Evolutionary conservation across 2,888 invertebrate species (phyloP), one percentile per base, ranked within the genome.

Genomic region (Chalcosyrphus nemorum): DNA sequence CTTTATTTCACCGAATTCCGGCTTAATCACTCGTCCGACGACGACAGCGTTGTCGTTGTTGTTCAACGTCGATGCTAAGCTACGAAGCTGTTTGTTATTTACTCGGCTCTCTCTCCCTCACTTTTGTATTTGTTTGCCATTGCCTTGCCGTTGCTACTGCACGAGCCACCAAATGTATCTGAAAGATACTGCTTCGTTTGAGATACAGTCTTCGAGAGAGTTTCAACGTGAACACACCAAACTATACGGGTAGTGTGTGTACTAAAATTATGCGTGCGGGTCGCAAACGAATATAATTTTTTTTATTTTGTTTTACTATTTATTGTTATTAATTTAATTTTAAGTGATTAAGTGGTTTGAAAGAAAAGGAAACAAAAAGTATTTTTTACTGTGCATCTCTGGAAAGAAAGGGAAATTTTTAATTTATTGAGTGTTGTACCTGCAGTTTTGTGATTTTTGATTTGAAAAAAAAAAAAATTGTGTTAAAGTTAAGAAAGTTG

Each of bases 291-390:
- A 41, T 27, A n/a, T 35, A 15, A 6, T 52, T 56, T 35, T 41
- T 21, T 43, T 77, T 77, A 72, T n/a, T n/a, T n/a, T n/a, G n/a
- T n/a, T n/a, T n/a, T n/a, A n/a, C n/a, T n/a, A n/a, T 82, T 77
- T 82, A 72, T 82, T 78, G 24, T 82, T 74, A 80, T 84, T 80
- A 75, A 80, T 75, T 84, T 75, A 84, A 84, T 70, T 70, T 80
- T 75, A 80, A 84, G 74, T 80, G 80, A 61, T 80, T 57, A 80
- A 84, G 84, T 84, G 78, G 74, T 50, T 68, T 13, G 45, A 63
- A 59, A 52, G 13, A 57, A 47, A 57, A 41, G 47, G 11, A 19
- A 61, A 41, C n/a, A n/a, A 61, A 54, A 66, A 35, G 29, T 32
- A 43, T 43, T 41, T 15, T 27, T 38, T 27, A 9, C 13, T 52